Conservation (phyloP, 2,888 invertebrate genomes). For the Amblyteles armatorius region DNA sequence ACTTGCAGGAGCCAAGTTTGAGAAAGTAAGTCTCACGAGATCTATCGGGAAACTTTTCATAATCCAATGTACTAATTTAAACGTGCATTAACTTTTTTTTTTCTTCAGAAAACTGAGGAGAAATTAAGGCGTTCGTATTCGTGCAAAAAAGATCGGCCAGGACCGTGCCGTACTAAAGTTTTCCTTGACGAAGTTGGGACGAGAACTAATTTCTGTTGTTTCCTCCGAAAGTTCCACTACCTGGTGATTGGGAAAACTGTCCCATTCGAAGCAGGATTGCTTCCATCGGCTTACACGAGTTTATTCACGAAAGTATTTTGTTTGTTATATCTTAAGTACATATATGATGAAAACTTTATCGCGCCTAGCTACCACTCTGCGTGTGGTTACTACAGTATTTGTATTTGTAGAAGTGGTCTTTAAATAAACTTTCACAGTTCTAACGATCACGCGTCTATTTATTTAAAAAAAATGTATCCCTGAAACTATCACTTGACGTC, state of each 20-base stretch:
- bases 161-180: not conserved
- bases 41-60: not conserved
- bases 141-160: not conserved
- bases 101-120: constrained; percentile 76
- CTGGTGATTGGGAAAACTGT: constrained; percentile 25
- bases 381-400: constrained; percentile 36
- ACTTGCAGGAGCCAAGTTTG: constrained; percentile 78
- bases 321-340: constrained; percentile 28
- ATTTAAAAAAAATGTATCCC: not conserved
- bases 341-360: not conserved
- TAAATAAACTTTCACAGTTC: constrained; percentile 41
- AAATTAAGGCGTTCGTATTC: constrained; percentile 36
- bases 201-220: not conserved
- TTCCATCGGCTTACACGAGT: constrained; percentile 39
- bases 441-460: not conserved
- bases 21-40: constrained; percentile 69
- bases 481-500: no score
- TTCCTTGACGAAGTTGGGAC: not conserved
- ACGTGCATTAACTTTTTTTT: not conserved
- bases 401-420: constrained; percentile 29
- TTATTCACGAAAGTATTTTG: constrained; percentile 23
- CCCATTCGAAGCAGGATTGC: constrained; percentile 25
- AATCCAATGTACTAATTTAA: constrained; percentile 33
- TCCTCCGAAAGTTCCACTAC: constrained; percentile 32
- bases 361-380: constrained; percentile 10